Conservation (phyloP, 2,888 invertebrate genomes). For the Rhaphigaster nebulosa region DNA sequence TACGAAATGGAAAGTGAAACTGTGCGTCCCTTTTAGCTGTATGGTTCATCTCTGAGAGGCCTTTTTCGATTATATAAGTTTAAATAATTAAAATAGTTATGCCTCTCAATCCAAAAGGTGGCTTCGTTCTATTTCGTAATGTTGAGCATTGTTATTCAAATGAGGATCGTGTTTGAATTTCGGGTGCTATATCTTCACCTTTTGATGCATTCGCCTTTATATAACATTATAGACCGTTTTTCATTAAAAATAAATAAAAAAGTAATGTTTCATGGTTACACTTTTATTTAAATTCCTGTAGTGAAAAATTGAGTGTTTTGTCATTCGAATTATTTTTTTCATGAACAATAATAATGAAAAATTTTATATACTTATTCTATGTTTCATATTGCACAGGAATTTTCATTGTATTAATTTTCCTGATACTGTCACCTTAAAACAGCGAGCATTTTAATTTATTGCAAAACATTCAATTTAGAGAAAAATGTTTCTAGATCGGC, state of each 20-base stretch:
- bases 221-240: not conserved
- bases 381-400: too few species aligned
- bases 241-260: not conserved
- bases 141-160: not conserved
- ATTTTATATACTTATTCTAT: too few species aligned
- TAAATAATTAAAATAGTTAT: slow-evolving; percentile 27
- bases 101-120: slow-evolving; percentile 2
- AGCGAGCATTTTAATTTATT: too few species aligned
- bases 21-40: slow-evolving; percentile 17
- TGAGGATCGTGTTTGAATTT: slow-evolving; percentile 15
- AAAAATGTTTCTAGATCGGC: too few species aligned
- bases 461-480: too few species aligned
- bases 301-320: too few species aligned
- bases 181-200: slow-evolving; percentile 1
- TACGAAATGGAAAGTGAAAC: slow-evolving; percentile 48
- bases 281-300: too few species aligned
- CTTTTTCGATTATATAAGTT: slow-evolving; percentile 30
- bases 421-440: too few species aligned
- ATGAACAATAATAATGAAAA: too few species aligned
- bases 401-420: too few species aligned
- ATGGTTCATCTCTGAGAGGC: not conserved
- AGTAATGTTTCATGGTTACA: not conserved
- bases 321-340: too few species aligned
- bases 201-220: not conserved
- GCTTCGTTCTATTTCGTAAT: not conserved